Conservation (phyloP, 2,888 invertebrate species). For the Smittia aterrima region DNA sequence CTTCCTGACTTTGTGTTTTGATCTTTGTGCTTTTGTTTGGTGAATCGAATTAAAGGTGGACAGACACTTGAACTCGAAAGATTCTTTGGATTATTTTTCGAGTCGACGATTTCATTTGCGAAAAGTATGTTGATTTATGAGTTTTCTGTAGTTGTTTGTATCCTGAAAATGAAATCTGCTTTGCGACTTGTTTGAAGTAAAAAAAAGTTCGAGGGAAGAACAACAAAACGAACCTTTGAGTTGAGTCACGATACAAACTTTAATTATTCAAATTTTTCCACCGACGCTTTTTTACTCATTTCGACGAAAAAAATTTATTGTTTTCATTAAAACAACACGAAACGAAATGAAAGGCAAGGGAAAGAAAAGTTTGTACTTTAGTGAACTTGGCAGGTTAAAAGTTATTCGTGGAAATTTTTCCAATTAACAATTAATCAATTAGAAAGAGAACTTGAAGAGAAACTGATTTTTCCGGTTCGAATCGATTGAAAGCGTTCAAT, state of each 20-base stretch:
- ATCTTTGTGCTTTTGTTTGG: background rate
- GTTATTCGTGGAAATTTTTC: background rate
- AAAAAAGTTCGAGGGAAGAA: background rate
- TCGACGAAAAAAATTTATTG: background rate
- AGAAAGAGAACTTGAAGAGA: background rate
- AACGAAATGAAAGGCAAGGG: background rate
- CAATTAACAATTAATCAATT: background rate
- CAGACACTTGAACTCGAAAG: background rate
- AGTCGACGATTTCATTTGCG: background rate
- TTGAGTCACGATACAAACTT: background rate
- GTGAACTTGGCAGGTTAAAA: background rate
- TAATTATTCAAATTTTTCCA: background rate
- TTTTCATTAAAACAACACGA: background rate
- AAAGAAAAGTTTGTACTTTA: background rate
- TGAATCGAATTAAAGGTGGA: background rate
- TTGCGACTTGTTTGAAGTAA: background rate
- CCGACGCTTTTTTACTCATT: background rate
- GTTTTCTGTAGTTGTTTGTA: background rate
- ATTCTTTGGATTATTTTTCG: background rate
- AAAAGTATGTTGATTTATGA: background rate
- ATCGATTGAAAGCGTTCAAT: background rate
- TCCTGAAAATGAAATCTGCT: background rate
- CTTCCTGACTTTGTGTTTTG: background rate
- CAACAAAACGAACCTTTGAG: background rate
- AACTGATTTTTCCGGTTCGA: too few relatives aligned